Evolutionary conservation across 92 coral and sea anemone genomes (phyloP), one percentile per base, ranked within the genome.

Genomic region (Plumapathes pennacea): DNA sequence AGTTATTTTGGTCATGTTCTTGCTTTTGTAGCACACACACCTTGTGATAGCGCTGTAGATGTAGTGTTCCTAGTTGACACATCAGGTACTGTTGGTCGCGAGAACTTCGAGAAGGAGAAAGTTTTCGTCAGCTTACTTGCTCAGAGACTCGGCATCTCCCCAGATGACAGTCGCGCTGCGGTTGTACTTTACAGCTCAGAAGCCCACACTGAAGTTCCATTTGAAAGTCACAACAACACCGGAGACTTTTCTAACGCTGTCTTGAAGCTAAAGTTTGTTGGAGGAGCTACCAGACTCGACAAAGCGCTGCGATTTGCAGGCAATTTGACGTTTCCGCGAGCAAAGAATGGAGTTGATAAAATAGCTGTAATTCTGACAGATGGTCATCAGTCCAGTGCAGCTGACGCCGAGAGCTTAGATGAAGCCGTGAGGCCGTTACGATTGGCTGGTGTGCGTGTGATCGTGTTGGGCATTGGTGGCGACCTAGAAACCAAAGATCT

Each of bases 351-450:
- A 25, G 78, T 71, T 52, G 83, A 67, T 6, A 62, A 88, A 11
- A 67, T 94, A 45, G 97, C 96, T 33, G 69, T 94, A 34, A 71
- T 94, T 9, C 67, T 94, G 78, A 89, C 96, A 4, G 89, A 89
- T 46, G 89, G 85, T 8, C 66, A 60, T 38, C 85, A 82, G 56
- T 88, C 84, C 1, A 67, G 73, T 25, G 72, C 47, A 1, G 71
- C 89, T 49, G 83, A 71, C 21, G 76, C 78, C 1, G 86, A 78
- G 54, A 57, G 89, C 17, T 64, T 88, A 3, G 28, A 76, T 4
- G 56, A 47, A 7, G 96, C 96, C 18, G 96, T 88, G 14, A 34
- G 57, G 25, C 90, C 86, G 14, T 78, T 88, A 9, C 83, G 76
- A 20, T 72, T 34, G 13, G 72, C 64, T 11, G 86, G 96, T 20